Percentiles rank a stretch among this genome's conserved stretches.
These are phyloP conservation scores for Brienomyrus brachyistius DNA, from an alignment of 2,113 vertebrate species.

Conservation along the genomic window DNA sequence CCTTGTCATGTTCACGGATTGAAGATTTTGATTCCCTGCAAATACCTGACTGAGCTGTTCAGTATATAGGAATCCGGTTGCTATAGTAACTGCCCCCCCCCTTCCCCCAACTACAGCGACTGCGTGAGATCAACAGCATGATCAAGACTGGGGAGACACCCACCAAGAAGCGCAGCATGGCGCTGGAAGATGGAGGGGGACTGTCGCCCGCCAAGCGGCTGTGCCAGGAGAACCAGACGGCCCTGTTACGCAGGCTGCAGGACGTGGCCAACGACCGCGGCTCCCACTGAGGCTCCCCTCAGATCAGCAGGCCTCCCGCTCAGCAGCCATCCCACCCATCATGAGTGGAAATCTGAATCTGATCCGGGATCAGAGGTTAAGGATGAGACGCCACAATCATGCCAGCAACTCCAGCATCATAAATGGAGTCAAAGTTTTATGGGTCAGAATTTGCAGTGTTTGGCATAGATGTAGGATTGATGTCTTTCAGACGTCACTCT, in stretches of 20 bases:
- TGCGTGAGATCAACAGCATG: slow-evolving; percentile 93
- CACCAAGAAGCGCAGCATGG: slow-evolving; percentile 80
- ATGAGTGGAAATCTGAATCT: neutral
- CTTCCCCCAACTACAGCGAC: slow-evolving; percentile 54
- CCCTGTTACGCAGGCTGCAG: slow-evolving; percentile 75
- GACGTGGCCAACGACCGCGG: slow-evolving; percentile 87
- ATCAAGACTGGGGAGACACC: slow-evolving; percentile 84
- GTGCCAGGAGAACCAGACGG: slow-evolving; percentile 80
- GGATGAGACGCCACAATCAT: neutral
- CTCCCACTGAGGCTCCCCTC: slow-evolving; percentile 61
- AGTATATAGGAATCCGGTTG: neutral
- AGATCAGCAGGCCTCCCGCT: neutral
- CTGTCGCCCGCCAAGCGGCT: slow-evolving; percentile 82
- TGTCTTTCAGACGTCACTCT: neutral
- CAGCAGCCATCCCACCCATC: neutral
- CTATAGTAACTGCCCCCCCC: neutral
- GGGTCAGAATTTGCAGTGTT: neutral
- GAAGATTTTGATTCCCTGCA: neutral
- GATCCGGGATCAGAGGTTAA: neutral
- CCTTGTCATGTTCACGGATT: neutral
- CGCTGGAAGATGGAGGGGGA: slow-evolving; percentile 68
- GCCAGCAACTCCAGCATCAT: neutral
- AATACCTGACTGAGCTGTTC: neutral
- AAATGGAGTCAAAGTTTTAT: neutral
- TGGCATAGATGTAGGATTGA: neutral